These are phyloP conservation scores for Drosophila nebulosa DNA, from an alignment of 1,140 invertebrate genomes.

Conservation along the genomic window DNA sequence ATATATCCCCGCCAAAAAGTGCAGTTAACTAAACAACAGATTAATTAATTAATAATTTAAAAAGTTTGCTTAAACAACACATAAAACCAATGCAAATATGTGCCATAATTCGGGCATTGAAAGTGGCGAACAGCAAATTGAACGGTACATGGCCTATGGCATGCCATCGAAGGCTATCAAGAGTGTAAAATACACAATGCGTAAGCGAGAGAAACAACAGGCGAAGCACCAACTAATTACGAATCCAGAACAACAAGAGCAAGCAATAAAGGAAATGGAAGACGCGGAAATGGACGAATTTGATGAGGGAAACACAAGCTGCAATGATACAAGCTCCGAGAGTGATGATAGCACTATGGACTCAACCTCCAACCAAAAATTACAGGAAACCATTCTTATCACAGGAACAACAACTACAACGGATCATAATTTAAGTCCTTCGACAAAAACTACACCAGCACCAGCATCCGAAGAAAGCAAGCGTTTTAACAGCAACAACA, in stretches of 20 bases:
- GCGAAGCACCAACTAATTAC: conserved; percentile 21
- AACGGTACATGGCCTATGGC: conserved; percentile 65
- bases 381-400: background rate
- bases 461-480: background rate
- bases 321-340: conserved; percentile 14
- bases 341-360: conserved; percentile 39
- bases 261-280: conserved; percentile 20
- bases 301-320: conserved; percentile 1
- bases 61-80: conserved; percentile 19
- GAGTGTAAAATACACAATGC: conserved; percentile 68
- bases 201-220: conserved; percentile 60
- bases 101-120: conserved; percentile 75
- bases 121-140: conserved; percentile 74
- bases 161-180: conserved; percentile 74
- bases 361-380: conserved; percentile 1
- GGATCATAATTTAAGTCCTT: background rate
- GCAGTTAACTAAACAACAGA: background rate
- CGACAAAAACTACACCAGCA: conserved; percentile 15
- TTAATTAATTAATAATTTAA: background rate
- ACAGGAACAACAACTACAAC: conserved; percentile 7
- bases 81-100: conserved; percentile 72
- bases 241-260: conserved; percentile 18
- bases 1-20: background rate
- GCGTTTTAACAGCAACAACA: conserved; percentile 10
- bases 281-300: conserved; percentile 22